Conservation (phyloP, 2,888 invertebrate genomes). For the Plagodis pulveraria region DNA sequence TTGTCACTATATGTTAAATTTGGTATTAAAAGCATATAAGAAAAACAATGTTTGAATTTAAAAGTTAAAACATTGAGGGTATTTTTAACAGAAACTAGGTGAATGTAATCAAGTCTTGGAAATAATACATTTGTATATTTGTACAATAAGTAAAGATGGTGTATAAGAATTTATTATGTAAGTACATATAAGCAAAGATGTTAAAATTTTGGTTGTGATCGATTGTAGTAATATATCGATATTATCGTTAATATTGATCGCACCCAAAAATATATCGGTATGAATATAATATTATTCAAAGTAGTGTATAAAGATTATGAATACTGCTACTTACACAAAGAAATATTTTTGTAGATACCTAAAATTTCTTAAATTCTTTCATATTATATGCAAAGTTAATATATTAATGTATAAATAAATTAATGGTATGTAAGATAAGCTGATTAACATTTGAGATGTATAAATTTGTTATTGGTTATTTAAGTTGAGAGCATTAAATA, state of each 20-base stretch:
- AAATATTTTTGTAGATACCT: background rate
- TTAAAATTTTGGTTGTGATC: conserved; percentile 77
- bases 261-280: conserved; percentile 60
- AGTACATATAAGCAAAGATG: conserved; percentile 8
- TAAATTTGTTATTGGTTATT: conserved; percentile 34
- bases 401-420: conserved; percentile 26
- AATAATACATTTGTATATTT: background rate
- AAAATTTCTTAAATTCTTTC: too few species aligned
- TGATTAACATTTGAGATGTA: conserved; percentile 39
- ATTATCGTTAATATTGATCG: conserved; percentile 62
- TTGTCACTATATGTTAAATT: too few species aligned
- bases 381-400: background rate
- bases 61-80: too few species aligned
- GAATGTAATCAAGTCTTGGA: too few species aligned
- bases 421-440: conserved; percentile 23
- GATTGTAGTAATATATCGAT: conserved; percentile 52
- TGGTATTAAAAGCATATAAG: too few species aligned
- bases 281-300: background rate
- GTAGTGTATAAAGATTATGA: background rate
- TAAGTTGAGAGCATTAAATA: conserved; percentile 29
- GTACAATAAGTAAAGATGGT: background rate
- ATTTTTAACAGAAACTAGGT: too few species aligned
- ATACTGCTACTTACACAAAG: background rate
- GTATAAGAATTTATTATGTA: background rate
- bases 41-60: too few species aligned